Base-by-base conservation (phyloP, 2,113 vertebrate genomes). In the Siphamia tubifer region DNA sequence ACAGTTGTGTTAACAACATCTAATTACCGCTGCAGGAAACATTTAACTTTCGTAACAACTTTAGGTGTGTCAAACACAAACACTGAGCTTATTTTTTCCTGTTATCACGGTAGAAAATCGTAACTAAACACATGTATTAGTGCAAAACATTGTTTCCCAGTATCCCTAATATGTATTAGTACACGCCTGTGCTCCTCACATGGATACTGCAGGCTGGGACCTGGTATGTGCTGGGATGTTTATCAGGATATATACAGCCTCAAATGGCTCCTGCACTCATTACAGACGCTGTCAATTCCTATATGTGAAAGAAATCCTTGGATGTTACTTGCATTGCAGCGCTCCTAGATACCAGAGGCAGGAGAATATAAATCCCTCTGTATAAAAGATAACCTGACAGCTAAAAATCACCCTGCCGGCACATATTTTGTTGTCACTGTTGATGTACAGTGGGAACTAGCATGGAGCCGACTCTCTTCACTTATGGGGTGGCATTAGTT, bases 341-440 rank as follows among this genome's bases (percentile, higher is more conserved):
- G 74, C 51, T 11, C 85, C 60, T 72, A 54, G 83, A 68, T 64
- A 87, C 79, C 43, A 13, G 31, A 42, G 15, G 52, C 10, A 12
- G 28, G 15, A 2, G 9, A 25, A 12, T 42, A 35, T 83, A 80
- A 82, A 79, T 89, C 63, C 52, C 34, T 38, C 3, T 15, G 0
- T 9, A 20, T 77, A 79, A 74, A 61, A 52, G 30, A 67, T 1
- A 16, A 38, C 4, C 27, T 38, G 63, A 55, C 2, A 2, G 54
- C 23, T 64, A 6, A 32, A 56, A 56, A 39, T 62, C 34, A 61
- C 8, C 9, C 38, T 11, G 35, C n/a, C 4, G 7, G 23, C 13
- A 11, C 19, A 17, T 39, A 17, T 58, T 55, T 38, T 68, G 45
- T 13, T 1, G 15, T 57, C 9, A 27, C 6, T 17, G 45, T 36